These are phyloP conservation scores for Amniataba percoides DNA, from an alignment of 2,797 vertebrate species.

Conservation along the genomic window DNA sequence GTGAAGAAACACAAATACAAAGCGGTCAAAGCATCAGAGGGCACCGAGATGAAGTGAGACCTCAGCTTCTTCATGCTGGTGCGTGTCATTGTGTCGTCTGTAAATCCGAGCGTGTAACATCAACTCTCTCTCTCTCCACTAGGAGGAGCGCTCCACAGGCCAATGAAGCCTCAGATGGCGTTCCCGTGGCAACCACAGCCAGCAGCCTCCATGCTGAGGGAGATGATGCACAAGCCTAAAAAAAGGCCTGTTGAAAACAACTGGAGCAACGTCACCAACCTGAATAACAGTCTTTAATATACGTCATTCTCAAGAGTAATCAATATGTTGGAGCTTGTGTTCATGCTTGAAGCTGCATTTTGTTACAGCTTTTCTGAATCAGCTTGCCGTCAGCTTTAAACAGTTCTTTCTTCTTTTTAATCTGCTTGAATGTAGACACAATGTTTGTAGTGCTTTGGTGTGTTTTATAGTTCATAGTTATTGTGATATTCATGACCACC, in stretches of 20 bases:
- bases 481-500: constrained; percentile 8
- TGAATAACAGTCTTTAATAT: constrained; percentile 21
- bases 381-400: background rate
- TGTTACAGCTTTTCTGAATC: constrained; percentile 20
- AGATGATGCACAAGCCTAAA: constrained; percentile 55
- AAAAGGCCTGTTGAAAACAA: constrained; percentile 30
- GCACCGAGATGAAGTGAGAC: constrained; percentile 72
- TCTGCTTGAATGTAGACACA: background rate
- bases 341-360: constrained; percentile 3
- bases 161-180: constrained; percentile 27
- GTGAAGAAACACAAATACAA: constrained; percentile 73
- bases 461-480: constrained; percentile 21
- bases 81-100: background rate
- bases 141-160: constrained; percentile 58
- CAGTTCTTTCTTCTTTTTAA: background rate
- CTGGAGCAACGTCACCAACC: constrained; percentile 19
- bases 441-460: background rate
- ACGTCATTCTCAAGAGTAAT: constrained; percentile 20
- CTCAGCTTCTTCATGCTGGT: background rate
- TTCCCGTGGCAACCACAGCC: constrained; percentile 56
- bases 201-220: constrained; percentile 35
- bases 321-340: background rate
- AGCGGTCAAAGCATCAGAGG: constrained; percentile 49
- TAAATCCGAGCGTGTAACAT: background rate
- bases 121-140: constrained; percentile 47